Evolutionary conservation across 2,888 invertebrate genomes (phyloP).

Genomic region (Polymixis flavicincta): DNA sequence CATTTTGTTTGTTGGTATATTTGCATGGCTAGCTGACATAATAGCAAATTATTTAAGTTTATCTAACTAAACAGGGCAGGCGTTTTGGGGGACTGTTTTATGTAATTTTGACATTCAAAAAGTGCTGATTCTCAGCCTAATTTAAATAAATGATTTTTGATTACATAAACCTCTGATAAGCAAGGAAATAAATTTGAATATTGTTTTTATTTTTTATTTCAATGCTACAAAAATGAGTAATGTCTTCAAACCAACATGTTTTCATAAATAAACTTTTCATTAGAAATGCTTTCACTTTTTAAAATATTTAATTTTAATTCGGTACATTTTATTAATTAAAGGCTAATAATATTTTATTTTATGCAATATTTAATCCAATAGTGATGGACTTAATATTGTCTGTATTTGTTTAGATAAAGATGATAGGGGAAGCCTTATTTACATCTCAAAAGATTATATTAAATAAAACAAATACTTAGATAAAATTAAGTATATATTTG

Average conservation of each 20-base stretch:
- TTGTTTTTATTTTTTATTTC: neutral
- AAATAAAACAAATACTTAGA: slow-evolving; percentile 33
- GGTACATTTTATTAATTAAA: neutral
- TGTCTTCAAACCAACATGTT: neutral
- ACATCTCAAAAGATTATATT: slow-evolving; percentile 19
- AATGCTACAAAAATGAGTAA: neutral
- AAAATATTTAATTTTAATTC: neutral
- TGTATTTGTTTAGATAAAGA: slow-evolving; percentile 8
- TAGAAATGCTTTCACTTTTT: neutral
- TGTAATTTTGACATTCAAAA: too few species aligned
- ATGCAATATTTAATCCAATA: neutral
- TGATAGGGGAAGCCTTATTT: slow-evolving; percentile 3
- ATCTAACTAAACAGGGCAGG: too few species aligned
- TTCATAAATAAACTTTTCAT: neutral
- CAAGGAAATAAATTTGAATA: neutral
- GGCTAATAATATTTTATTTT: too few species aligned
- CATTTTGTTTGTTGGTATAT: too few species aligned
- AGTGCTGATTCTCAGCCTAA: too few species aligned
- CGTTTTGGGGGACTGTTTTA: too few species aligned
- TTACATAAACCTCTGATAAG: neutral
- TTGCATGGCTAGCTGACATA: too few species aligned
- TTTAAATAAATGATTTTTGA: too few species aligned
- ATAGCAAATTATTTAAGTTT: too few species aligned
- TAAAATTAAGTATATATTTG: slow-evolving; percentile 11
- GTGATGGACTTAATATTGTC: neutral